Percentiles rank a stretch among this genome's conserved stretches.
Evolutionary conservation across 2,888 invertebrate species (phyloP).

Genomic region (Hydroisotoma schaefferi): DNA sequence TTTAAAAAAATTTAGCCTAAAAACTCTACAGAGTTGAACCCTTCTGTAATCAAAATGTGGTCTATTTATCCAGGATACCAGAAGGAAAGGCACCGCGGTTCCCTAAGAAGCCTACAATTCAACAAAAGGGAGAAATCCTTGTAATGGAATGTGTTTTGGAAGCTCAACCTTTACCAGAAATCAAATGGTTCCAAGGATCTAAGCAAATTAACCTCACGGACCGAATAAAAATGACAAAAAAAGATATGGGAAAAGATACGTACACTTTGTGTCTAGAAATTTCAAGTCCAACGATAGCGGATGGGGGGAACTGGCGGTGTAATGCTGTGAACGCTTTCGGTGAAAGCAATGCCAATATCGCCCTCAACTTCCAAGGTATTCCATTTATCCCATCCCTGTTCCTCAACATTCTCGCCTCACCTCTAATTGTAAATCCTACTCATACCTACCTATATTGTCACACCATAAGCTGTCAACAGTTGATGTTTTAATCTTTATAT

Average conservation of each 20-base stretch:
- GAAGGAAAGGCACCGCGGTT: constrained; percentile 94
- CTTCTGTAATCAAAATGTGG: background rate
- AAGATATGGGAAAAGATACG: constrained; percentile 82
- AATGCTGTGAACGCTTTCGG: constrained; percentile 98
- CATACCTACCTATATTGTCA: too few relatives aligned
- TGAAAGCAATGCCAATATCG: constrained; percentile 99
- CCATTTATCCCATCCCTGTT: too few relatives aligned
- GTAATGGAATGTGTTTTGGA: constrained; percentile 95
- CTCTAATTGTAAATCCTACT: too few relatives aligned
- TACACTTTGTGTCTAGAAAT: constrained; percentile 91
- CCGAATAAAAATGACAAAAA: constrained; percentile 86
- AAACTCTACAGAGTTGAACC: background rate
- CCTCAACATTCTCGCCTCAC: too few relatives aligned
- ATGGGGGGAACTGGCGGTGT: constrained; percentile 98
- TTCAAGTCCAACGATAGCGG: constrained; percentile 88
- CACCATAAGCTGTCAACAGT: too few relatives aligned
- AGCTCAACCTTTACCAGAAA: constrained; percentile 91
- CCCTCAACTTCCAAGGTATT: constrained; percentile 97
- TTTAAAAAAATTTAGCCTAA: background rate
- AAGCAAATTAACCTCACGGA: constrained; percentile 76
- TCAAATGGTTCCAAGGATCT: constrained; percentile 91
- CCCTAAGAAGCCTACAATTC: constrained; percentile 93
- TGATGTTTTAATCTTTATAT: too few relatives aligned
- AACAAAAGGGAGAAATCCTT: constrained; percentile 86
- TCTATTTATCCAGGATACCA: constrained; percentile 69